Evolutionary conservation across 2,797 vertebrate genomes (phyloP).

Genomic region (Lophius americanus): DNA sequence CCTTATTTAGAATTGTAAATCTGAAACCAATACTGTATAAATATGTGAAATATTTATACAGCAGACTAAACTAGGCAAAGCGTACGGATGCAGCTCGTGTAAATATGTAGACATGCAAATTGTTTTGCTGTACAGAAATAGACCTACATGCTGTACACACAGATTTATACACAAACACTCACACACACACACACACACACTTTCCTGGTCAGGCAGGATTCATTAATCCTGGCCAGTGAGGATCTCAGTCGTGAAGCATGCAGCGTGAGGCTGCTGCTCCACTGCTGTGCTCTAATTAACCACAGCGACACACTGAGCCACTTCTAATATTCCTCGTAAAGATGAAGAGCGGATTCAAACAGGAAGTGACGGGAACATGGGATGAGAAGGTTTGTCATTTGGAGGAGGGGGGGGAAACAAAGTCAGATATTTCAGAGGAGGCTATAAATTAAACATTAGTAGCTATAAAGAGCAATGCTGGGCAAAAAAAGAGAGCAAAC

Average conservation of each 20-base stretch:
- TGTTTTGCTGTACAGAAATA: constrained; percentile 20
- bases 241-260: constrained; percentile 58
- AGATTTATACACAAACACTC: not conserved
- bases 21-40: constrained; percentile 35
- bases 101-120: constrained; percentile 2
- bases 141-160: not conserved
- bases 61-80: constrained; percentile 32
- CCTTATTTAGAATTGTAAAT: constrained; percentile 49
- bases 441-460: not conserved
- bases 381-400: not conserved
- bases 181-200: constrained; percentile 9
- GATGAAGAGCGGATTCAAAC: constrained; percentile 41
- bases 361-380: not conserved
- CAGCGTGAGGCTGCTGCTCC: constrained; percentile 56
- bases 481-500: not conserved
- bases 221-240: constrained; percentile 68
- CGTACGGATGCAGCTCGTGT: constrained; percentile 20
- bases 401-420: not conserved
- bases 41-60: constrained; percentile 36
- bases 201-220: constrained; percentile 40
- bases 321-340: constrained; percentile 69
- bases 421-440: not conserved
- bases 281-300: constrained; percentile 74
- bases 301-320: constrained; percentile 60
- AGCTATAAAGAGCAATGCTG: not conserved